phyloP scores from a whole-genome alignment of 2,797 vertebrate species.

The Tachyglossus aculeatus region DNA sequence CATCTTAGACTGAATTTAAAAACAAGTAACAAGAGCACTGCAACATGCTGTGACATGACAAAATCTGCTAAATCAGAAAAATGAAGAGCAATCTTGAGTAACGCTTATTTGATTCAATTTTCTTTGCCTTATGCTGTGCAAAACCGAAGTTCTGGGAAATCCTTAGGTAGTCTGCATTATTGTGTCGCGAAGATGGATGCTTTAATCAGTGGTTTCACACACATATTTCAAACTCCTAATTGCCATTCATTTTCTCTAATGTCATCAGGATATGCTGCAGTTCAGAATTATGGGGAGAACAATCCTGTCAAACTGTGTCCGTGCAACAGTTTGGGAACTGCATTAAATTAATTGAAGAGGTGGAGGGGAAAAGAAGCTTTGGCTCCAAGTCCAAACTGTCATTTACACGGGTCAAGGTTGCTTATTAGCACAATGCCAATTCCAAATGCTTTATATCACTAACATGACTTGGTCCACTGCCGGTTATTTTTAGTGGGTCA shows the following conservation, averaged over 20 bases:
- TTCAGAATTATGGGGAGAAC: neutral
- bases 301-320: neutral
- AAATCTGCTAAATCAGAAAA: neutral
- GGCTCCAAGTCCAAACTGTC: neutral
- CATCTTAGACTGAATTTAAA: no score
- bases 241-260: neutral
- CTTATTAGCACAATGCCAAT: conserved; percentile 6
- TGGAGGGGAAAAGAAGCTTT: neutral
- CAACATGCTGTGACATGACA: no score
- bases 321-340: neutral
- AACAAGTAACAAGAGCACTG: no score
- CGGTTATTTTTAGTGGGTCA: neutral
- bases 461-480: neutral
- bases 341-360: conserved; percentile 14
- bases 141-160: neutral
- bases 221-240: neutral
- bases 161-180: neutral
- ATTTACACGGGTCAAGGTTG: neutral
- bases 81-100: neutral
- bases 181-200: neutral
- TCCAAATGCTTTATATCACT: conserved; percentile 5
- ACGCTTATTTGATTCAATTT: neutral
- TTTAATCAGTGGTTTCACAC: neutral
- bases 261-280: neutral
- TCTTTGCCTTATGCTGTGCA: neutral